These are phyloP conservation scores for Neotoma lepida DNA, from an alignment of 2,113 vertebrate species.

Conservation along the genomic window DNA sequence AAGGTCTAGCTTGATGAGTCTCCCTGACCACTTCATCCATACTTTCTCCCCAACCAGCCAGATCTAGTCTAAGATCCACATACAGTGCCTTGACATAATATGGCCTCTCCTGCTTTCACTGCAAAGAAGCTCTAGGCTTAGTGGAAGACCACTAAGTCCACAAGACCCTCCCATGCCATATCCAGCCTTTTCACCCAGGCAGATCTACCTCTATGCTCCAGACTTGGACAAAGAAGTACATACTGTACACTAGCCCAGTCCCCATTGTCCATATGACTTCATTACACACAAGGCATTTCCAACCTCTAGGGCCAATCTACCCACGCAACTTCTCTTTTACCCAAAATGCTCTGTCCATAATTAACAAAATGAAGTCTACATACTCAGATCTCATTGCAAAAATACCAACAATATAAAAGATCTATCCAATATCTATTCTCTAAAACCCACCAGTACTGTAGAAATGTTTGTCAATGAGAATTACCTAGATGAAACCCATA, in stretches of 20 bases:
- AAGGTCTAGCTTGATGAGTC: background rate
- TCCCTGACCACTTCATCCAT: background rate
- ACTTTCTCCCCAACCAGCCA: background rate
- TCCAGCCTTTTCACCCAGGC: background rate
- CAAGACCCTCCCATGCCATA: background rate
- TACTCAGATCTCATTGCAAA: background rate
- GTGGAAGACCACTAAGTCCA: background rate
- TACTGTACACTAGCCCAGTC: background rate
- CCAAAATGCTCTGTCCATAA: background rate
- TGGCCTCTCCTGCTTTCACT: background rate
- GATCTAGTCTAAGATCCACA: background rate
- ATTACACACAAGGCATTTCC: background rate
- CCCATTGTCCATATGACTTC: background rate
- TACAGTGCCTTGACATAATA: background rate
- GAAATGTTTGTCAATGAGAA: background rate
- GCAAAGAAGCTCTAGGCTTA: background rate
- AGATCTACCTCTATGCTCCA: background rate
- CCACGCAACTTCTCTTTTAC: background rate
- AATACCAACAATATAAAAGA: background rate
- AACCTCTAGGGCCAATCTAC: background rate
- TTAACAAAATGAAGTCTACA: background rate
- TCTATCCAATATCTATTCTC: background rate
- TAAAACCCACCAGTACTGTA: background rate
- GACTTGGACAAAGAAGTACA: background rate
- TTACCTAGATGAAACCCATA: background rate